Base-by-base conservation (phyloP, 2,888 invertebrate species). In the Brenthis ino region DNA sequence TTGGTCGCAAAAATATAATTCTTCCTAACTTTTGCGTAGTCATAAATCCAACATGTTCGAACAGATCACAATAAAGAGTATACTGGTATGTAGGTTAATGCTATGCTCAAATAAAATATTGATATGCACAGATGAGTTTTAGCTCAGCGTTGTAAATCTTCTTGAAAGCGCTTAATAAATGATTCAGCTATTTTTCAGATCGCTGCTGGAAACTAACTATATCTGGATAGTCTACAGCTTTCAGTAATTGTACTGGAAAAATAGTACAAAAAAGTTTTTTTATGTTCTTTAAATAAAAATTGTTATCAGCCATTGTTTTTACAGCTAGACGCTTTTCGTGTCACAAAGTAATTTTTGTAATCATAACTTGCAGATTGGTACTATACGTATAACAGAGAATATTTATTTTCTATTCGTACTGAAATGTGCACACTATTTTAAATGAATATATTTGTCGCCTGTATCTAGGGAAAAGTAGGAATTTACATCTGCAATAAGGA, bases 1-100 rank as follows among this genome's bases (percentile, higher is more conserved):
- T 70, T 67, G 70, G 64, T 64, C 64, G 55, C 56, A 64, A 57
- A 70, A 58, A 67, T 66, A 57, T 61, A 24, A 61, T 61, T 67
- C 56, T 61, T 33, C 2, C 24, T 61, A 37, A 58, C 53, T n/a
- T 54, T 28, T 48, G 47, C 37, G 37, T 57, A 37, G 37, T 20
- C n/a, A 12, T 50, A 60, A n/a, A n/a, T 60, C 2, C 24, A 28
- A 24, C 14, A 24, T 60, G n/a, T 24, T 50, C 11, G 37, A 43
- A 11, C 37, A 43, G 37, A 43, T 43, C 37, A 43, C 37, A 43
- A 43, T 43, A 43, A 43, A 43, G 37, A 11, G 8, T 43, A 43
- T 43, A 28, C 28, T 43, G 37, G 37, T 43, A 43, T 43, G 37
- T 43, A 43, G 37, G 37, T 43, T 43, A 58, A 47, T 47, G 24